Base-by-base conservation (phyloP, 2,888 invertebrate species). In the Morpho helenor region DNA sequence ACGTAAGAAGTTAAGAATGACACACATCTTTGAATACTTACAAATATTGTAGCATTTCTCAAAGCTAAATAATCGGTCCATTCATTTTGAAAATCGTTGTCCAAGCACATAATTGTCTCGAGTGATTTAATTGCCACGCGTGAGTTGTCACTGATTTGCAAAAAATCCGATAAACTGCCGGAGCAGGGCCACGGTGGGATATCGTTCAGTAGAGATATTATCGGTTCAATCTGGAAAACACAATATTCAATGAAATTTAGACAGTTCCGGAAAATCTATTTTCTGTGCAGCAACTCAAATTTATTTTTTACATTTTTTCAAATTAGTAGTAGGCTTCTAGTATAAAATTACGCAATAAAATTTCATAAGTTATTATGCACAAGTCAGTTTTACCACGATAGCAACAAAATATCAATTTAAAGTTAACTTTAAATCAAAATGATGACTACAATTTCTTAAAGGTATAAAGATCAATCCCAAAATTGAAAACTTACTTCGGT, bases 111-210 rank as follows among this genome's bases (percentile, higher is more conserved):
- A 8, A 92, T 66, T 0, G 75, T 82, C 66, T 93, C 93, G 8
- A 92, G 61, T 7, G 84, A 82, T 7, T 60, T 70, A 7, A 92
- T 70, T 0, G 91, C 84, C 3, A 72, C 71, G n/a, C 71, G 75
- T 0, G 86, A 77, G 0, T 75, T 48, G 0, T 68, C n/a, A 0
- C 71, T 68, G 9, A 85, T 68, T 8, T 77, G 68, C 23, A 92
- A 65, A 7, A 84, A 65, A 0, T 74, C 71, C 0, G 87, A 52
- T 56, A 92, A 87, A 44, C 73, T 71, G 2, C 68, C 66, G 7
- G 87, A 76, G 61, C 93, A 93, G 0, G 93, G 92, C 92, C 92
- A 92, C 0, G 82, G 68, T 0, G 79, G 74, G 0, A 84, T 79
- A 0, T 78, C 73, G 63, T 87, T 84, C 63, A 89, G 68, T 22